Base-by-base conservation (phyloP, 2,797 vertebrate genomes). In the Myotis vivesi region DNA sequence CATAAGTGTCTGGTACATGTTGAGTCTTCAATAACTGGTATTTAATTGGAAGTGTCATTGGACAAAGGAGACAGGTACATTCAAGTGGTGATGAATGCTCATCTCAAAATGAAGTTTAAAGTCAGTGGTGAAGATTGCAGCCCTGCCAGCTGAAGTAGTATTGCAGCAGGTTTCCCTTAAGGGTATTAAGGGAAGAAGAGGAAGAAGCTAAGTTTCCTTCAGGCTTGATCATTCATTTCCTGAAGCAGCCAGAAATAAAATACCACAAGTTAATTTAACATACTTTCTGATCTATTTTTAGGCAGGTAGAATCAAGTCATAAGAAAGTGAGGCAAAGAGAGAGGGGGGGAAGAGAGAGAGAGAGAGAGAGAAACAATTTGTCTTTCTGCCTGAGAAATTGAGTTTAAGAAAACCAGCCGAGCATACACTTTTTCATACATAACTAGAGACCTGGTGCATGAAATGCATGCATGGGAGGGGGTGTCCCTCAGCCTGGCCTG, bases 171-270 rank as follows among this genome's bases (percentile, higher is more conserved):
- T 17, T 89, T 92, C 87, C 57, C 30, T 87, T 36, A 71, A 82
- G n/a, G 38, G 36, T 25, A 76, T 41, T 16, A 53, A 73, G 16
- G 8, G 92, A 87, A 41, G 6, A 66, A 80, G 59, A 84, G 2
- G 46, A 72, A 82, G 41, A 79, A 87, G 38, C 16, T 77, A 95
- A 88, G 69, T 90, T 93, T 88, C 85, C 55, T 59, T 66, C 22
- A 79, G 30, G 3, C 44, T 96, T 85, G 38, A 91, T 82, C 28
- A 96, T 75, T 86, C 36, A 91, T 86, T 95, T 94, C 44, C 49
- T 55, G 55, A 90, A 92, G 51, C 49, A 94, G 23, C 59, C 13
- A 95, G 77, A 96, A 93, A 87, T 89, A 97, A 95, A 94, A 84
- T 80, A 91, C 19, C 62, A 92, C 19, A 88, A 36, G n/a, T 87